Evolutionary conservation across 1,140 invertebrate genomes (phyloP), one percentile per base, ranked within the genome.

Genomic region (Apis dorsata): DNA sequence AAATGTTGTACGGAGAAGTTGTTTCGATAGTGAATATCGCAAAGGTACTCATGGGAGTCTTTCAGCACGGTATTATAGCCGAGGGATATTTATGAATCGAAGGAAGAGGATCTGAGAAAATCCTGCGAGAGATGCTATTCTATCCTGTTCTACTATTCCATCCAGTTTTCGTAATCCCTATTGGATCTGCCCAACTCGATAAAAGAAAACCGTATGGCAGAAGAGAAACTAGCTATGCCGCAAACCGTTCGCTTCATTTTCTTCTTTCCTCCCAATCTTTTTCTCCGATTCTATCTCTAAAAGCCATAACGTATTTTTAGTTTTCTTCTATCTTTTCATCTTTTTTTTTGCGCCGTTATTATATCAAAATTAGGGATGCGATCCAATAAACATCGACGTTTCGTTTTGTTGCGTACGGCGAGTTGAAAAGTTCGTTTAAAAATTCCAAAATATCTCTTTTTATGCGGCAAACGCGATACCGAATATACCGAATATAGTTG

Each of bases 51-150:
- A 79, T 81, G 81, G 86, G 84, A 89, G 82, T 81, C 83, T 88
- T 90, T 90, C 89, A 88, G 82, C 84, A 80, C 65, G 77, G 84
- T 83, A 90, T 90, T 90, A 90, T 86, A 87, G 86, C 89, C 78
- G 55, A 55, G 66, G 88, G 89, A 90, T 90, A 90, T 90, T 90
- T 90, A 90, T 90, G 89, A 90, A 90, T 89, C 86, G 88, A 83
- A 83, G 80, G 77, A 82, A 85, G 80, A 85, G 81, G 85, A 88
- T 86, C 80, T 81, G 73, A 78, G 84, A 83, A 89, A 90, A 90
- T 90, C 89, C 89, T 88, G 73, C 80, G 68, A 69, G 85, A 85
- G 84, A 86, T 80, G 81, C 83, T 88, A 90, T 86, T 78, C 80
- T 62, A 73, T 81, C 69, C 65, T 60, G 71, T 83, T 83, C 74